Conservation (phyloP, 53 echinoderm and acorn worm genomes). For the Arbacia lixula region DNA sequence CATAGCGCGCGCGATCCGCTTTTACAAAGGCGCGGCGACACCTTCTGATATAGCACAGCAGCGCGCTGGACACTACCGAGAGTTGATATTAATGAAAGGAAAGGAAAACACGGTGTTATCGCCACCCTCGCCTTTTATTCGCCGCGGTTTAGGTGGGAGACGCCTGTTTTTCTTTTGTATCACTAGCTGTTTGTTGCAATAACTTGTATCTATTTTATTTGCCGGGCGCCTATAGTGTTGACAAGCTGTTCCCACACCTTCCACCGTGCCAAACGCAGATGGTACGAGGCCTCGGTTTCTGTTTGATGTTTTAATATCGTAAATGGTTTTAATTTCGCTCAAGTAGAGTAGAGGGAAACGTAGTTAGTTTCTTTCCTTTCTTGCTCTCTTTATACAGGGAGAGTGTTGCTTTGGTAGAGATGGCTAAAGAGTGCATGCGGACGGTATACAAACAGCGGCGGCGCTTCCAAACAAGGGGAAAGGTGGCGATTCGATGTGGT, state of each 20-base stretch:
- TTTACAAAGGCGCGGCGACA: conserved; percentile 7
- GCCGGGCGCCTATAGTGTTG: not conserved
- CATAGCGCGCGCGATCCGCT: conserved; percentile 6
- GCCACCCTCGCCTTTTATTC: not conserved
- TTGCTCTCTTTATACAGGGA: not conserved
- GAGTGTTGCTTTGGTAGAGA: conserved; percentile 34
- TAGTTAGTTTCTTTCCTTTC: not conserved
- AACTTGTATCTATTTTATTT: conserved; percentile 3
- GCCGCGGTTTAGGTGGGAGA: not conserved
- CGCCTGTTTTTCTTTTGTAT: too few species aligned
- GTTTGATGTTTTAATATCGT: conserved; percentile 10
- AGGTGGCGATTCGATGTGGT: conserved; percentile 32
- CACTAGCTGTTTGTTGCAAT: not conserved
- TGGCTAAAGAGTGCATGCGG: not conserved
- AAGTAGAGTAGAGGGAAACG: not conserved
- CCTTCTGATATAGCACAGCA: conserved; percentile 8
- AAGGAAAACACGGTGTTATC: conserved; percentile 5
- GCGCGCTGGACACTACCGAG: not conserved
- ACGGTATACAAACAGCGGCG: not conserved
- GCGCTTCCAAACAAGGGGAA: conserved; percentile 6
- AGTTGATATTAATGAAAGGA: conserved; percentile 20
- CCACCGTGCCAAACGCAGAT: conserved; percentile 23
- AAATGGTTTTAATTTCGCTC: conserved; percentile 23
- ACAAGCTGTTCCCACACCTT: conserved; percentile 11
- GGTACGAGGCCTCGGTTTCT: conserved; percentile 14